Base-by-base conservation (phyloP, 2,797 vertebrate genomes). In the Cheirogaleus major region DNA sequence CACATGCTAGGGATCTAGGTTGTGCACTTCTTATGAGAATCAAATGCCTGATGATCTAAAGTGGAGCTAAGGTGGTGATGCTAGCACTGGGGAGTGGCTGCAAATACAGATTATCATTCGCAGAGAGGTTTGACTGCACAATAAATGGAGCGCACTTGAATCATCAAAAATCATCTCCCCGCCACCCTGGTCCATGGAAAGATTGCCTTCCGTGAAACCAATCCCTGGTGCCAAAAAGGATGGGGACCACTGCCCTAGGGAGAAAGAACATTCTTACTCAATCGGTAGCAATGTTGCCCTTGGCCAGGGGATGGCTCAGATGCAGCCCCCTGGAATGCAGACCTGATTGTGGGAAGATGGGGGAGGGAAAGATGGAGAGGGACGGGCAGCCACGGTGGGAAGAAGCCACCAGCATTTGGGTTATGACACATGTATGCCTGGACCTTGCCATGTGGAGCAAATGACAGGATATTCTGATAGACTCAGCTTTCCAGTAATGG, bases 371-470 rank as follows among this genome's bases (percentile, higher is more conserved):
- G 48, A 27, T 45, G n/a, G 72, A 20, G 48, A 90, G 88, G 67
- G 76, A 72, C 59, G 96, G 93, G 91, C 59, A 0, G 0, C 35
- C 35, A 32, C 63, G 41, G 96, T 88, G 93, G 98, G 97, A 98
- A 96, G 96, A 97, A 97, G 97, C 95, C 94, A 98, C 98, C 97
- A 97, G 96, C 97, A 98, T 98, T 98, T 98, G 22, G 80, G 38
- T 75, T 73, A 38, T 90, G 97, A 95, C 91, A 83, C 98, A 97
- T 98, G 98, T 97, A 96, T 95, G 96, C 87, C 97, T 59, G 32
- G 1, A 98, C 96, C 72, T 32, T 55, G 96, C 97, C 95, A 93
- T 48, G 23, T 92, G 96, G 97, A 97, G 98, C 96, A 97, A 98
- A 98, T 96, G 95, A 97, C 97, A 96, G 97, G 95, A 89, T 97